phyloP scores from a whole-genome alignment of 2,888 invertebrate genomes.

The Dynastes tityus region DNA sequence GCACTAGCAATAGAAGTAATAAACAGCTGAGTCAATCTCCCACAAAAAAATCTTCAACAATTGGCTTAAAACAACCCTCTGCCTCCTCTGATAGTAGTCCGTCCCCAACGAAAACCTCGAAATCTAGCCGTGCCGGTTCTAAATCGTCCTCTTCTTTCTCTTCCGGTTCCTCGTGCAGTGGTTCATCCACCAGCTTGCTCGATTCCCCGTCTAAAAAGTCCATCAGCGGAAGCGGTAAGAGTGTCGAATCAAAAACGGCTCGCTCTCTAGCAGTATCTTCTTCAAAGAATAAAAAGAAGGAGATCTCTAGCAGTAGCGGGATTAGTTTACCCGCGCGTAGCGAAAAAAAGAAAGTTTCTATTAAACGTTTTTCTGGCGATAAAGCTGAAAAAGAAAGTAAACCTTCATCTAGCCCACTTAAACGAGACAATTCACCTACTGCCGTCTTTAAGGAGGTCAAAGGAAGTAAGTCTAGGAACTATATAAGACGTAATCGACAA shows the following conservation, averaged over 20 bases:
- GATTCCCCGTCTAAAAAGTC: constrained; percentile 66
- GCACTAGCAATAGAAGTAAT: constrained; percentile 52
- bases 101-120: constrained; percentile 60
- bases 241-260: constrained; percentile 56
- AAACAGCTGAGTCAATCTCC: constrained; percentile 60
- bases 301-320: constrained; percentile 26
- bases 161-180: constrained; percentile 49
- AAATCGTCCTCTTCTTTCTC: constrained; percentile 52
- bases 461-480: constrained; percentile 76
- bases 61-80: constrained; percentile 55
- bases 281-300: constrained; percentile 59
- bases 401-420: constrained; percentile 43
- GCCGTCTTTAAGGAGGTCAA: constrained; percentile 74
- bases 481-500: constrained; percentile 78
- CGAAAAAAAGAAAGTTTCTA: constrained; percentile 62
- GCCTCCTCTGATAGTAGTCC: constrained; percentile 53
- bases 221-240: constrained; percentile 54
- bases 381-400: constrained; percentile 43
- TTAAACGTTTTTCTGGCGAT: constrained; percentile 31
- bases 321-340: constrained; percentile 57
- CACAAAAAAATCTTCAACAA: constrained; percentile 59
- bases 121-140: constrained; percentile 58
- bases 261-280: constrained; percentile 58
- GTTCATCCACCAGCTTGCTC: constrained; percentile 61
- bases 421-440: constrained; percentile 38